Evolutionary conservation across 2,888 invertebrate species (phyloP).

Genomic region (Proisotoma minuta): DNA sequence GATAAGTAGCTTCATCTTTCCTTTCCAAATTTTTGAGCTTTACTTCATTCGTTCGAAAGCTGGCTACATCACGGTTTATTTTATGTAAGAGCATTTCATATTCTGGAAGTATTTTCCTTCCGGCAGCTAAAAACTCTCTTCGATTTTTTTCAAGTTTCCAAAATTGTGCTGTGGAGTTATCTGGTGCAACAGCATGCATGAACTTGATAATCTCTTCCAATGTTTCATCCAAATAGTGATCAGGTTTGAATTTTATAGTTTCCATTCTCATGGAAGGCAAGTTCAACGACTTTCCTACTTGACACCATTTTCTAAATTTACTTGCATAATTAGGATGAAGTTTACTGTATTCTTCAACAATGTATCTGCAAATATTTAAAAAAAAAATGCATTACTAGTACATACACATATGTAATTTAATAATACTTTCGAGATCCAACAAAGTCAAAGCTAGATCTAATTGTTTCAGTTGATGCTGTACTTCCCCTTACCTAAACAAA

Average conservation of each 20-base stretch:
- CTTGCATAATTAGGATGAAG: conserved; percentile 57
- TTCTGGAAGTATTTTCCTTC: conserved; percentile 8
- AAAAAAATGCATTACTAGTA: neutral
- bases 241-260: conserved; percentile 29
- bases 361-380: neutral
- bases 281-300: conserved; percentile 57
- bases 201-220: conserved; percentile 43
- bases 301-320: conserved; percentile 59
- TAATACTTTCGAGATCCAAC: conserved; percentile 2
- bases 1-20: conserved; percentile 38
- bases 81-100: neutral
- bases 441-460: neutral
- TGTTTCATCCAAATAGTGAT: conserved; percentile 38
- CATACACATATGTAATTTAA: conserved; percentile 50
- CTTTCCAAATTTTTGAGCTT: conserved; percentile 20
- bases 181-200: conserved; percentile 43
- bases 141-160: conserved; percentile 31
- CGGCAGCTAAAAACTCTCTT: conserved; percentile 12
- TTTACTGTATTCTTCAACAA: conserved; percentile 56
- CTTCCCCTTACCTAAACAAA: neutral
- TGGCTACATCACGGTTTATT: neutral
- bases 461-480: neutral
- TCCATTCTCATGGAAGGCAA: conserved; percentile 54
- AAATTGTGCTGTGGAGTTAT: conserved; percentile 38
- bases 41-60: conserved; percentile 12